Evolutionary conservation across 2,113 vertebrate species (phyloP).

Genomic region (Albula glossodonta): DNA sequence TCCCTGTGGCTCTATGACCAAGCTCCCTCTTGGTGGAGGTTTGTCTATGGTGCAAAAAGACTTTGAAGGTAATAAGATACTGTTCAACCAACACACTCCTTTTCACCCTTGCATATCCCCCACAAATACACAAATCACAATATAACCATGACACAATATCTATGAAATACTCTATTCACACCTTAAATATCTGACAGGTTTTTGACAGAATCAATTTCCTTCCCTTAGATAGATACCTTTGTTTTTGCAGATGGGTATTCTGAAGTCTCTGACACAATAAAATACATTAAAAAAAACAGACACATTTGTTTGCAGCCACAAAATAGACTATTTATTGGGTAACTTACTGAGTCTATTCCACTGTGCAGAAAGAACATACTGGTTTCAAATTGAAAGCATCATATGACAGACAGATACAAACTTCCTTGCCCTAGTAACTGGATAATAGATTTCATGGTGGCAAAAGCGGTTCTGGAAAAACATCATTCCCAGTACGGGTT

Average conservation of each 20-base stretch:
- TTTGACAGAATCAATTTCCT: constrained; percentile 14
- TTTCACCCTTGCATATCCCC: background rate
- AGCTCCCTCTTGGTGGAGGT: background rate
- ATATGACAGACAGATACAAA: background rate
- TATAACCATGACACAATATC: background rate
- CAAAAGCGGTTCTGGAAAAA: background rate
- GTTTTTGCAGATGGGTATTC: background rate
- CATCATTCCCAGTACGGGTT: background rate
- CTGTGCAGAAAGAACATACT: background rate
- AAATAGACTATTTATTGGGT: background rate
- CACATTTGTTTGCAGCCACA: constrained; percentile 1
- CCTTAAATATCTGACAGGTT: background rate
- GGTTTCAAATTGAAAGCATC: background rate
- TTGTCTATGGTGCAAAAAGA: background rate
- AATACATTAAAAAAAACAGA: background rate
- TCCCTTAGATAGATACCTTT: background rate
- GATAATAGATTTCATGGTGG: background rate
- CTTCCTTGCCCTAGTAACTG: background rate
- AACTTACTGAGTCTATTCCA: background rate
- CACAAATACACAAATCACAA: background rate
- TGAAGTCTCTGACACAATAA: background rate
- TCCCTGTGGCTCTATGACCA: background rate
- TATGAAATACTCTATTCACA: background rate
- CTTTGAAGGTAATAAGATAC: background rate
- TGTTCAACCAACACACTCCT: background rate